Evolutionary conservation across 2,113 vertebrate species (phyloP), one percentile per base, ranked within the genome.

Genomic region (Felis chaus): DNA sequence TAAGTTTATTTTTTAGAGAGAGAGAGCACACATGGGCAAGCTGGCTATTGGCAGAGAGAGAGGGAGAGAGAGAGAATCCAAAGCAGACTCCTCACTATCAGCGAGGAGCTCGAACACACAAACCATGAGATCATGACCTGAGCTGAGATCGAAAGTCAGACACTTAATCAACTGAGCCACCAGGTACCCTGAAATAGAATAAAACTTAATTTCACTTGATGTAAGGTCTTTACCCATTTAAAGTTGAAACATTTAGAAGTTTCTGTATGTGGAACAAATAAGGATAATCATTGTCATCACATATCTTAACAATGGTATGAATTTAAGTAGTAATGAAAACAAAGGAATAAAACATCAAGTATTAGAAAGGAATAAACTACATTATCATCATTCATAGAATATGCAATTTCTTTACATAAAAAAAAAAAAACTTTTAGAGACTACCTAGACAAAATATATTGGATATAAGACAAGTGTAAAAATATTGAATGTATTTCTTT

Each of bases 311-410:
- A 41, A 80, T 39, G 14, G 36, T 55, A 57, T 89, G 23, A 48
- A n/a, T 92, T 95, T 86, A 89, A 95, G n/a, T 80, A 78, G 27
- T 45, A 61, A 94, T 23, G 89, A 80, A 76, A 80, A 5, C 61
- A 81, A 93, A 82, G 33, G 15, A 57, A 68, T 68, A 80, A 92
- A 50, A 86, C n/a, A 68, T 65, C 79, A 25, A 66, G 11, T 45
- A 86, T 85, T 79, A n/a, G 39, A 79, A 88, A 85, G 31, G 1
- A 90, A 90, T 61, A 74, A 86, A 73, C 14, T 68, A 57, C 39
- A 50, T 50, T 74, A 57, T 73, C 11, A 29, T 74, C 4, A 55
- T 81, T 86, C 16, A 9, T 61, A 68, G 3, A 66, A n/a, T 8
- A 1, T 73, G 36, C 57, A 11, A 39, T 57, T 10, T 45, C 85